A percentile compares a stretch with the other conserved stretches of the same genome.
phyloP scores from a whole-genome alignment of 2,797 vertebrate species.

The Chelmon rostratus region DNA sequence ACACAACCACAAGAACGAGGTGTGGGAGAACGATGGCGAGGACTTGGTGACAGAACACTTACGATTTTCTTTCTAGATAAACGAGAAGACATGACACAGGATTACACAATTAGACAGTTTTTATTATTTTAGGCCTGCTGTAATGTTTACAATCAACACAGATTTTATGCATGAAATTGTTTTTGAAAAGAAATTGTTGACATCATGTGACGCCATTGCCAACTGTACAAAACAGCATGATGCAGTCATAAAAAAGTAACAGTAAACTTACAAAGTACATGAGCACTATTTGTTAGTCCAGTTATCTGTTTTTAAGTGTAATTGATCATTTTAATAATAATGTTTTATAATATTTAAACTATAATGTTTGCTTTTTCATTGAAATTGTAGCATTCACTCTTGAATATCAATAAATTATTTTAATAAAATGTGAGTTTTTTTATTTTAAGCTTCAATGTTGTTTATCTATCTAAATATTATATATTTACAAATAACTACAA shows the following conservation, averaged over 20 bases:
- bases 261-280: constrained; percentile 30
- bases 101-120: constrained; percentile 47
- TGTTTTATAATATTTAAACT: constrained; percentile 42
- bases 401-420: constrained; percentile 64
- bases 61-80: constrained; percentile 7
- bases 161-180: constrained; percentile 45
- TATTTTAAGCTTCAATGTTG: background rate
- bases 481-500: background rate
- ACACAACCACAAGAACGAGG: constrained; percentile 12
- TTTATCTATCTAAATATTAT: background rate
- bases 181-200: constrained; percentile 37
- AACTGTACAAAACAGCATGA: constrained; percentile 72
- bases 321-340: constrained; percentile 34
- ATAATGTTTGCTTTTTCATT: constrained; percentile 53
- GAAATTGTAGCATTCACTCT: constrained; percentile 38
- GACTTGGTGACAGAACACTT: background rate
- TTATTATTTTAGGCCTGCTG: constrained; percentile 63
- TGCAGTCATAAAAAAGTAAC: constrained; percentile 21
- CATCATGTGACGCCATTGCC: constrained; percentile 66
- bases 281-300: constrained; percentile 33
- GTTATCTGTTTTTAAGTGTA: constrained; percentile 32
- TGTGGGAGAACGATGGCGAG: background rate
- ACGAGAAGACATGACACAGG: constrained; percentile 3
- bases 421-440: constrained; percentile 45
- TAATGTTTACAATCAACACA: constrained; percentile 61